These are phyloP conservation scores for Turnix velox DNA, from an alignment of 2,113 vertebrate species.

Conservation along the genomic window DNA sequence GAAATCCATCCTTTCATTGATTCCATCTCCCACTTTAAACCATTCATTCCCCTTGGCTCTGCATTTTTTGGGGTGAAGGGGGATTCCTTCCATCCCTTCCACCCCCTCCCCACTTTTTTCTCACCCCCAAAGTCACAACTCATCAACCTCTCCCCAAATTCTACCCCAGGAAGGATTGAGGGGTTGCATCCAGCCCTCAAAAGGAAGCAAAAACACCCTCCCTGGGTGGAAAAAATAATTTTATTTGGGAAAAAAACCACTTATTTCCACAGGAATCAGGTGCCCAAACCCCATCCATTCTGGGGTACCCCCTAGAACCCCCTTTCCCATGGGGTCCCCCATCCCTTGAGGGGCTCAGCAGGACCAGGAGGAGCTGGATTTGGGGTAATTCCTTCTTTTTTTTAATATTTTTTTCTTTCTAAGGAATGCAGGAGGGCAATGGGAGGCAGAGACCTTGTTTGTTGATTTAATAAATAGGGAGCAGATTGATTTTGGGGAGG, in stretches of 20 bases:
- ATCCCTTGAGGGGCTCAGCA: accelerated
- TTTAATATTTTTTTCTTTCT: not conserved
- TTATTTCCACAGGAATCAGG: not conserved
- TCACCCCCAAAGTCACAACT: not conserved
- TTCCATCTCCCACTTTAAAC: not conserved
- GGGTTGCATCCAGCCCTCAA: not conserved
- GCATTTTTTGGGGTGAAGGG: too few relatives aligned
- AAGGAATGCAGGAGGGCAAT: not conserved
- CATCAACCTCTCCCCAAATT: not conserved
- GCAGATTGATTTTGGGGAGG: accelerated
- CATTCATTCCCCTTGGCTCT: not conserved
- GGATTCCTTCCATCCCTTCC: not conserved
- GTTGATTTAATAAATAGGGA: not conserved
- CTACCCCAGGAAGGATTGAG: not conserved
- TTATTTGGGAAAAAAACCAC: accelerated
- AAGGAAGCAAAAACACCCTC: not conserved
- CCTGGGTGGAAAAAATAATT: not conserved
- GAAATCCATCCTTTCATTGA: not conserved
- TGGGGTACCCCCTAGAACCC: not conserved
- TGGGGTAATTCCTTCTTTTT: not conserved
- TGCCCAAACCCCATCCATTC: not conserved
- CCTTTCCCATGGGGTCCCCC: accelerated
- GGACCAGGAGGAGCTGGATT: not conserved
- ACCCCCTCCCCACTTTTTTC: accelerated
- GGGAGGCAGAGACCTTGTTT: not conserved